phyloP scores from a whole-genome alignment of 2,113 vertebrate genomes.

The Megalops atlanticus region DNA sequence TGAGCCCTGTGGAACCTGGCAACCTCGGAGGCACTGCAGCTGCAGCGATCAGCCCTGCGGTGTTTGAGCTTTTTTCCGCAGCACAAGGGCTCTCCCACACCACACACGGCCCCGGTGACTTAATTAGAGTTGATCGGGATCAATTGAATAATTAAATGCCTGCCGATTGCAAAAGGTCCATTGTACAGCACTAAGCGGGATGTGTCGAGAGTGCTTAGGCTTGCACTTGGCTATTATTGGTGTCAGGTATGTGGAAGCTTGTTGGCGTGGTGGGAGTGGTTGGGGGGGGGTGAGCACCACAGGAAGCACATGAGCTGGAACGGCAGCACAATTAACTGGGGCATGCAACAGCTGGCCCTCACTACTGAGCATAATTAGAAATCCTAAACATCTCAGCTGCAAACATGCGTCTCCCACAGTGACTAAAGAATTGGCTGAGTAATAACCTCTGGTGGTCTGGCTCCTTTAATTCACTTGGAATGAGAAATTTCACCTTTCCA shows the following conservation, averaged over 20 bases:
- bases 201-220: background rate
- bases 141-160: background rate
- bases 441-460: no score
- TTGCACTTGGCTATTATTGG: background rate
- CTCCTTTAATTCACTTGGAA: no score
- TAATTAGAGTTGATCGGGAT: background rate
- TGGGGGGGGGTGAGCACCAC: background rate
- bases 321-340: background rate
- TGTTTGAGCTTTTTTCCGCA: background rate
- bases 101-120: background rate
- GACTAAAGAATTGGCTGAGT: background rate
- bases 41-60: background rate
- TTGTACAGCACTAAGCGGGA: background rate
- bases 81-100: background rate
- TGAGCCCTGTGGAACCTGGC: no score
- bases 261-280: no score
- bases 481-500: no score
- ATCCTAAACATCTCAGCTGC: background rate
- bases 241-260: background rate
- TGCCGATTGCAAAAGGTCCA: background rate
- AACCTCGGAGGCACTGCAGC: no score
- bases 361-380: background rate
- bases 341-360: background rate
- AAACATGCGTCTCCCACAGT: background rate
- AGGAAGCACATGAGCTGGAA: background rate